phyloP scores from a whole-genome alignment of 1,140 invertebrate species.

The Drosophila ficusphila region DNA sequence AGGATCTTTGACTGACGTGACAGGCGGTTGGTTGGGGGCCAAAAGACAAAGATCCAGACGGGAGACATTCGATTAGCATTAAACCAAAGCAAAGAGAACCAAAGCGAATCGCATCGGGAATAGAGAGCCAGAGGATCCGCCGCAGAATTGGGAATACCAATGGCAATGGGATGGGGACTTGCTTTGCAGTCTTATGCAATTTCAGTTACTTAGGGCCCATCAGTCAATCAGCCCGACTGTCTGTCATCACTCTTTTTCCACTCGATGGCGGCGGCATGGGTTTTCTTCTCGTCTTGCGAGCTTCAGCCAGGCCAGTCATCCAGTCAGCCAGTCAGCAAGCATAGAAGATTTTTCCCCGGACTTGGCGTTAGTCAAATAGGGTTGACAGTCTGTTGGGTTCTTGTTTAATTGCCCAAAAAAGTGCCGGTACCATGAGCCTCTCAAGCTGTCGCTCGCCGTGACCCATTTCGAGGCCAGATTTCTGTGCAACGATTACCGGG shows the following conservation, averaged over 20 bases:
- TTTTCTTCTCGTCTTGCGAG: not conserved
- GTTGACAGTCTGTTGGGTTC: slow-evolving; percentile 8
- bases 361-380: slow-evolving; percentile 18
- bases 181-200: slow-evolving; percentile 62
- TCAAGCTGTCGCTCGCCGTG: slow-evolving; percentile 12
- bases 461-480: slow-evolving; percentile 23
- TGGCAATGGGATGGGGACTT: not conserved
- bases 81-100: slow-evolving; percentile 50
- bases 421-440: not conserved
- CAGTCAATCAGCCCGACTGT: slow-evolving; percentile 74
- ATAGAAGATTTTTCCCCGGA: not conserved
- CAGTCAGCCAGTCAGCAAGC: no score
- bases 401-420: slow-evolving; percentile 38
- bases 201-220: slow-evolving; percentile 78
- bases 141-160: not conserved
- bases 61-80: slow-evolving; percentile 76
- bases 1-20: slow-evolving; percentile 36
- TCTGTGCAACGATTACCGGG: slow-evolving; percentile 4
- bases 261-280: not conserved
- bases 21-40: slow-evolving; percentile 8
- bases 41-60: slow-evolving; percentile 14
- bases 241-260: slow-evolving; percentile 62
- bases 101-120: slow-evolving; percentile 23
- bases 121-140: slow-evolving; percentile 7
- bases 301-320: not conserved